phyloP scores from a whole-genome alignment of 1,140 invertebrate genomes.

The Copidosoma floridanum region DNA sequence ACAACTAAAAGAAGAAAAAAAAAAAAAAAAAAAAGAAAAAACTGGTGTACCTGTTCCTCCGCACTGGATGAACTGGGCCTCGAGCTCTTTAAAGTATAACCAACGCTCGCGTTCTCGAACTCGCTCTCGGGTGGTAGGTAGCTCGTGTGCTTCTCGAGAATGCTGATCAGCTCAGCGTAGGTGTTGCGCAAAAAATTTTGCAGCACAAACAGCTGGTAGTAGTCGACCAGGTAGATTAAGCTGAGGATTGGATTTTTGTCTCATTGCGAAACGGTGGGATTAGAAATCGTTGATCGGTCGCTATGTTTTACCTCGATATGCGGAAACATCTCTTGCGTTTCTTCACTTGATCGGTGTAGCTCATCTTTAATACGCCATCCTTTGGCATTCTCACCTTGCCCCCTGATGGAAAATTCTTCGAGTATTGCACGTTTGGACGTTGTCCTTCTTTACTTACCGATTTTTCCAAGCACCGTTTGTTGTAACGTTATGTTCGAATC shows the following conservation, averaged over 20 bases:
- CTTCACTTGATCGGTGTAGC: constrained; percentile 78
- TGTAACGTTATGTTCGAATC: constrained; percentile 58
- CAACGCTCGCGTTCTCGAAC: constrained; percentile 34
- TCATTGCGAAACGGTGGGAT: too few species aligned
- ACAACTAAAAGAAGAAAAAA: too few species aligned
- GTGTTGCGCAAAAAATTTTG: constrained; percentile 68
- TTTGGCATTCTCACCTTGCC: constrained; percentile 43
- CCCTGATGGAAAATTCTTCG: constrained; percentile 23
- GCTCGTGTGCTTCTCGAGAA: constrained; percentile 62
- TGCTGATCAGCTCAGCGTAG: constrained; percentile 60
- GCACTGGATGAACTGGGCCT: too few species aligned
- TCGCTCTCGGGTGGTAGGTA: constrained; percentile 54
- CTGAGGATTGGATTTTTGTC: constrained; percentile 52
- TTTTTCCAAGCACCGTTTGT: constrained; percentile 44
- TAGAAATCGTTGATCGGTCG: too few species aligned
- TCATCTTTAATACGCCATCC: constrained; percentile 63
- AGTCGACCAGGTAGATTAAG: constrained; percentile 74
- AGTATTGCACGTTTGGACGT: too few species aligned
- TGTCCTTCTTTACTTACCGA: too few species aligned
- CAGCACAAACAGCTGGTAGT: constrained; percentile 69
- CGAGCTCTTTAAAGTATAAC: constrained; percentile 6
- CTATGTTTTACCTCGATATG: constrained; percentile 61
- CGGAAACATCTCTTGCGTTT: constrained; percentile 64
- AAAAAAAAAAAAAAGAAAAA: too few species aligned
- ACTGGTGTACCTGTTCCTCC: too few species aligned